Evolutionary conservation across 2,797 vertebrate species (phyloP).

Genomic region (Crenichthys baileyi): DNA sequence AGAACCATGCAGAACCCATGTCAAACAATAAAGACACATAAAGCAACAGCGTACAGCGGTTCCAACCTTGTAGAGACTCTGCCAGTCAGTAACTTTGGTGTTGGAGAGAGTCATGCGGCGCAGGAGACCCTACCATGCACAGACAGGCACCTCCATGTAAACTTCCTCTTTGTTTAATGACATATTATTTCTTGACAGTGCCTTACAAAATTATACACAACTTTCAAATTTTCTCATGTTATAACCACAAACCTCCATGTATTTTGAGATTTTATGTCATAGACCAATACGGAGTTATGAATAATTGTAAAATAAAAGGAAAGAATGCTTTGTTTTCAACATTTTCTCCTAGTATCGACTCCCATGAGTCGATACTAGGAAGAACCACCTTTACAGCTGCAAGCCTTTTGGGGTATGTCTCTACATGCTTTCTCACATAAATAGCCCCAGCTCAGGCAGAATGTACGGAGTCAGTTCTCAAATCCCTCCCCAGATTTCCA

Average conservation of each 20-base stretch:
- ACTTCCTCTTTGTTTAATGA: conserved; percentile 1
- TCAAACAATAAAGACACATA: neutral
- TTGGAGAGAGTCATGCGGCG: conserved; percentile 91
- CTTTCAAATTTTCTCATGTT: neutral
- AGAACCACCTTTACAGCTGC: no score
- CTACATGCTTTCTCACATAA: no score
- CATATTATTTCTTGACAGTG: neutral
- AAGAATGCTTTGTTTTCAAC: no score
- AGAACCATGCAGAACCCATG: conserved; percentile 8
- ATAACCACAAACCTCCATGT: neutral
- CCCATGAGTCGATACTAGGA: no score
- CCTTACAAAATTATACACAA: neutral
- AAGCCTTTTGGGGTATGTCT: no score
- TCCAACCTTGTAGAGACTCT: conserved; percentile 90
- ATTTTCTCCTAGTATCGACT: no score
- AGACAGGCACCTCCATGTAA: conserved; percentile 38
- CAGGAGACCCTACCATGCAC: conserved; percentile 83
- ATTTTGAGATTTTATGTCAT: neutral
- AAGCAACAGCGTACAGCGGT: neutral
- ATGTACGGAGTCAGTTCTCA: no score
- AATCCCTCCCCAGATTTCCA: no score
- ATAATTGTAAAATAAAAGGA: no score
- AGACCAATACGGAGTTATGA: no score
- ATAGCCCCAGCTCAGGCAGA: no score
- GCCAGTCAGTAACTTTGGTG: conserved; percentile 93